These are phyloP conservation scores for Corydoras maculifer DNA, from an alignment of 2,113 vertebrate species.

Conservation along the genomic window DNA sequence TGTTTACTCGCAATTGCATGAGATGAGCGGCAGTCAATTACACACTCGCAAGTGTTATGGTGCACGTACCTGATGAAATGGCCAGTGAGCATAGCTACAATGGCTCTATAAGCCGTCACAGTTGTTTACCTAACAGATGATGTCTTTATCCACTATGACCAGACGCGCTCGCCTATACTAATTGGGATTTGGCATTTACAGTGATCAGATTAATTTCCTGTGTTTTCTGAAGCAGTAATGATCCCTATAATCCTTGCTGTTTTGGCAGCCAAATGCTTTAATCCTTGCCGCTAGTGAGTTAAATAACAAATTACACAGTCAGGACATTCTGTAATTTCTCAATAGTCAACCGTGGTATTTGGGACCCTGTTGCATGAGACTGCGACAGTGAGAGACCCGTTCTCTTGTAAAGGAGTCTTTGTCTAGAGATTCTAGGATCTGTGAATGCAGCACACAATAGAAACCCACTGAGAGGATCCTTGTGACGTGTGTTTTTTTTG, in stretches of 20 bases:
- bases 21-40: no score
- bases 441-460: not conserved
- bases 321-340: conserved; percentile 18
- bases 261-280: conserved; percentile 38
- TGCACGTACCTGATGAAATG: no score
- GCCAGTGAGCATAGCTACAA: not conserved
- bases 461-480: conserved; percentile 13
- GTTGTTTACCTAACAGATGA: conserved; percentile 36
- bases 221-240: conserved; percentile 43
- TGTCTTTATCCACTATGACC: conserved; percentile 35
- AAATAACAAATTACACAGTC: conserved; percentile 16
- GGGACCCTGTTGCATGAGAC: no score
- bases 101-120: conserved; percentile 12
- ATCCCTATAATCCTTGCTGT: conserved; percentile 50
- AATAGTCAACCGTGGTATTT: not conserved
- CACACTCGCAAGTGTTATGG: no score
- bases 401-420: conserved; percentile 17
- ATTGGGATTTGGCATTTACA: conserved; percentile 47
- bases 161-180: conserved; percentile 51
- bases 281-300: conserved; percentile 35
- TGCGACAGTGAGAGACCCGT: conserved; percentile 8
- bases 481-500: conserved; percentile 17
- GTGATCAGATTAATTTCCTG: conserved; percentile 46
- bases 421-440: conserved; percentile 15
- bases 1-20: no score